Conservation (phyloP, 2,888 invertebrate species). For the Caenorhabditis imperialis region DNA sequence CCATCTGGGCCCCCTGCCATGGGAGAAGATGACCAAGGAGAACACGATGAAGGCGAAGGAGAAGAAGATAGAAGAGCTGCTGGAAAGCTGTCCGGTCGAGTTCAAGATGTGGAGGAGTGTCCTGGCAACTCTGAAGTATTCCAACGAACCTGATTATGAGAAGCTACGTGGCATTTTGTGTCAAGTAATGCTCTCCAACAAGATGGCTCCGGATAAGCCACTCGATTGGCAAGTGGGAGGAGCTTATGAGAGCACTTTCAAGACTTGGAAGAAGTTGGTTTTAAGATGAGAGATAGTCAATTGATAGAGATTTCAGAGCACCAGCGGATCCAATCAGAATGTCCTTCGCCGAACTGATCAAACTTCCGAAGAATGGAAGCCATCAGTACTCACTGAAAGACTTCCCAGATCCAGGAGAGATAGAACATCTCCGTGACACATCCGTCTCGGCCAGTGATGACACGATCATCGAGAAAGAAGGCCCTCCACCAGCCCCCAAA, state of each 20-base stretch:
- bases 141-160: conserved; percentile 40
- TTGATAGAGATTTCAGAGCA: background rate
- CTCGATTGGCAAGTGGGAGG: conserved; percentile 48
- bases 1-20: conserved; percentile 35
- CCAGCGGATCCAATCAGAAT: conserved; percentile 7
- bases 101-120: conserved; percentile 27
- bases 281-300: no score
- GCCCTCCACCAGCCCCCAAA: conserved; percentile 24
- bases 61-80: conserved; percentile 31
- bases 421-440: conserved; percentile 13
- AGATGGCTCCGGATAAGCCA: conserved; percentile 34
- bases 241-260: conserved; percentile 21
- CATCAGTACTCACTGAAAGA: conserved; percentile 7
- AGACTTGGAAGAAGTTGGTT: no score
- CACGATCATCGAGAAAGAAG: conserved; percentile 39
- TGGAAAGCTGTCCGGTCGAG: conserved; percentile 43
- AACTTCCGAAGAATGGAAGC: conserved; percentile 18
- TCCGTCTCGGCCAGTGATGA: conserved; percentile 52
- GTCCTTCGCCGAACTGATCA: conserved; percentile 23
- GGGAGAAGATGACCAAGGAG: conserved; percentile 48
- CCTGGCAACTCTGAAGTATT: conserved; percentile 16
- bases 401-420: conserved; percentile 29
- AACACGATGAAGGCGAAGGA: conserved; percentile 39
- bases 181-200: conserved; percentile 28
- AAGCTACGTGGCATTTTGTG: conserved; percentile 35